Evolutionary conservation across 2,888 invertebrate genomes (phyloP).

Genomic region (Dermolepida albohirtum): DNA sequence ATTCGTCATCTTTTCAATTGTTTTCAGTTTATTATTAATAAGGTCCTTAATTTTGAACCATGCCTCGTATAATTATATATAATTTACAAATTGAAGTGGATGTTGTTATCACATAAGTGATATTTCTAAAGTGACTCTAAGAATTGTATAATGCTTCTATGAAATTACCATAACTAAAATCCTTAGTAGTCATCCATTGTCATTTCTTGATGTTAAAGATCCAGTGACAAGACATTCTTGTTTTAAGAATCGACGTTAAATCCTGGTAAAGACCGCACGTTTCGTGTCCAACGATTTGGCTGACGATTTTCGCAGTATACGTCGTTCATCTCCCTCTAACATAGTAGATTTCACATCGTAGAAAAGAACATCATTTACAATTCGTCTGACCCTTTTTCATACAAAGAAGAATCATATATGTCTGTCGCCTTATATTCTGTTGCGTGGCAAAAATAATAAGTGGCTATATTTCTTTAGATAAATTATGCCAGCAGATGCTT

Average conservation of each 20-base stretch:
- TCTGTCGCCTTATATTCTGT: conserved; percentile 21
- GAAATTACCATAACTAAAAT: too few relatives aligned
- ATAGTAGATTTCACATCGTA: background rate
- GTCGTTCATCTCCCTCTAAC: conserved; percentile 36
- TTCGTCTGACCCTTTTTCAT: conserved; percentile 9
- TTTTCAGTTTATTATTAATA: too few relatives aligned
- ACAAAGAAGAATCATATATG: conserved; percentile 10
- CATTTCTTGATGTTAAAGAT: conserved; percentile 22
- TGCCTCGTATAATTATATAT: too few relatives aligned
- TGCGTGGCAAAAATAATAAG: conserved; percentile 34
- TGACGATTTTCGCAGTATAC: conserved; percentile 43
- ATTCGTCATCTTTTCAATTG: too few relatives aligned
- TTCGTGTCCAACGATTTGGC: conserved; percentile 46
- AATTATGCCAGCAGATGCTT: too few relatives aligned
- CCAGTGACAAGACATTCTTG: conserved; percentile 44
- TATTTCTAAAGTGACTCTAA: too few relatives aligned
- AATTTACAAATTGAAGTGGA: too few relatives aligned
- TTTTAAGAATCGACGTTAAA: conserved; percentile 61
- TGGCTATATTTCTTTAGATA: background rate
- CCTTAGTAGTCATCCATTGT: conserved; percentile 2
- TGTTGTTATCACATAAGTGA: too few relatives aligned
- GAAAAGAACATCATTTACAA: conserved; percentile 30
- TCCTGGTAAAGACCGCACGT: conserved; percentile 62
- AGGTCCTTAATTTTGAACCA: too few relatives aligned
- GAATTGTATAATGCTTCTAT: too few relatives aligned